phyloP scores from a whole-genome alignment of 30 jellyfish, hydroid and myxozoan species.

The Calvadosia cruxmelitensis region DNA sequence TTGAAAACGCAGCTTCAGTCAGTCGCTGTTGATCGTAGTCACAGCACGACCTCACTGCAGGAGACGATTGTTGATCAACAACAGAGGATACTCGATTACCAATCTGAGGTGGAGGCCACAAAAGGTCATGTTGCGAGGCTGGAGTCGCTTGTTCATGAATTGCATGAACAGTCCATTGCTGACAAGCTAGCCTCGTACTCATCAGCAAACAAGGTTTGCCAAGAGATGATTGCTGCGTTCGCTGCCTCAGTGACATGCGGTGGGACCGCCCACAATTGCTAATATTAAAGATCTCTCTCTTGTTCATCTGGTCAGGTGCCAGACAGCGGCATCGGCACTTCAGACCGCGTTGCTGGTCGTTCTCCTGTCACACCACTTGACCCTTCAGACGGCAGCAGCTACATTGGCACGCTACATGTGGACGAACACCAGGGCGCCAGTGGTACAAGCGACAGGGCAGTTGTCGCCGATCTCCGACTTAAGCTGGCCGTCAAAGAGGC shows the following conservation, averaged over 20 bases:
- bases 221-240: too few relatives aligned
- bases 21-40: background rate
- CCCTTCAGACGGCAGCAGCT: too few relatives aligned
- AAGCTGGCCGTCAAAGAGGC: constrained; percentile 75
- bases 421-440: too few relatives aligned
- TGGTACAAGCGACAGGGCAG: constrained; percentile 1
- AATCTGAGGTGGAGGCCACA: constrained; percentile 20
- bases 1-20: background rate
- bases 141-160: constrained; percentile 31
- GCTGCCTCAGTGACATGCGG: too few relatives aligned
- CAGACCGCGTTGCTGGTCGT: too few relatives aligned
- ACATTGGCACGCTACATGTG: too few relatives aligned
- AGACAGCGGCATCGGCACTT: constrained; percentile 30
- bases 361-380: too few relatives aligned
- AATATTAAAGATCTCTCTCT: background rate
- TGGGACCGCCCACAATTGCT: too few relatives aligned
- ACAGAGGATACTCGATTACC: constrained; percentile 8
- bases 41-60: background rate
- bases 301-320: constrained; percentile 4
- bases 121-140: constrained; percentile 18
- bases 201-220: too few relatives aligned
- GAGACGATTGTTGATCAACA: constrained; percentile 12
- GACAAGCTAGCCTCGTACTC: background rate
- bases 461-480: constrained; percentile 49
- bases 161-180: constrained; percentile 24